Evolutionary conservation across 2,113 vertebrate genomes (phyloP).

Genomic region (Echinops telfairi): DNA sequence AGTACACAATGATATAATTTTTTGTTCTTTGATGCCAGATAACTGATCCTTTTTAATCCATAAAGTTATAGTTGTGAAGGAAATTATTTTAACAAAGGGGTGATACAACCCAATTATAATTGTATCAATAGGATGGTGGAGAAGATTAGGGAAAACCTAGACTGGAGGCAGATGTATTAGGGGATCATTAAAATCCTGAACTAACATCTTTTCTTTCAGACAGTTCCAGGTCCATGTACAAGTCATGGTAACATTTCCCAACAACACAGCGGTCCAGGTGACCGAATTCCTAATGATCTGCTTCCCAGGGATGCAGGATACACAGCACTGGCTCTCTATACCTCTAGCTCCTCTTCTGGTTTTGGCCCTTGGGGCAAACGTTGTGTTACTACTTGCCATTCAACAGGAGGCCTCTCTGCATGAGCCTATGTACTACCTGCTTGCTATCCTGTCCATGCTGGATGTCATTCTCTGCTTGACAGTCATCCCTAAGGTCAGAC

Average conservation of each 20-base stretch:
- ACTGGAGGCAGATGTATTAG: neutral
- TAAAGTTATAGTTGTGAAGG: neutral
- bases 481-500: constrained; percentile 77
- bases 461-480: constrained; percentile 75
- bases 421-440: constrained; percentile 73
- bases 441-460: constrained; percentile 70
- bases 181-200: neutral
- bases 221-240: neutral
- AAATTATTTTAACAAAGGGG: neutral
- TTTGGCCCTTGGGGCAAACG: constrained; percentile 70
- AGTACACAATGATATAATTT: too few relatives aligned
- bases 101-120: neutral
- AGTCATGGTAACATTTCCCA: constrained; percentile 56
- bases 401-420: constrained; percentile 61
- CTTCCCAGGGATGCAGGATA: constrained; percentile 77
- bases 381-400: constrained; percentile 64
- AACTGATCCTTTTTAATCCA: constrained; percentile 11
- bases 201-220: constrained; percentile 54
- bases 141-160: neutral
- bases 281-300: constrained; percentile 77
- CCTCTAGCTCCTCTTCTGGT: constrained; percentile 67
- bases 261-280: constrained; percentile 62
- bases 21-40: too few relatives aligned
- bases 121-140: neutral
- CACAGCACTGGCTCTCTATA: constrained; percentile 74